Evolutionary conservation across 2,888 invertebrate genomes (phyloP), one percentile per base, ranked within the genome.

Genomic region (Ferdinandea cuprea): DNA sequence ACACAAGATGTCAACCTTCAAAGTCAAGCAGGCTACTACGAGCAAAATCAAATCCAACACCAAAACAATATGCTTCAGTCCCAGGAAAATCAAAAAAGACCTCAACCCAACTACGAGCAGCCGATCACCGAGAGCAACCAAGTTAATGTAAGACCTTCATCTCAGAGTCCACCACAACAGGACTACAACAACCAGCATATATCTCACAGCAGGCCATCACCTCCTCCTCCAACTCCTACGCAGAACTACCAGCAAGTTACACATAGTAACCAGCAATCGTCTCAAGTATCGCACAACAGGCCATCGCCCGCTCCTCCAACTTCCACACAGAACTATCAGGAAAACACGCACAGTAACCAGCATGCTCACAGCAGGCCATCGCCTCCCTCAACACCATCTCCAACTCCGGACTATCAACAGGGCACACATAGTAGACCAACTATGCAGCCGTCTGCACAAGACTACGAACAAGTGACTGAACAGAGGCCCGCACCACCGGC

Each of bases 101-200:
- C 48, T 5, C 61, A 50, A 46, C 19, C 17, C 59, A 76, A 19
- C 74, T 85, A 1, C 0, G 50, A 86, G 5, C 85, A 87, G 17
- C 5, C 5, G 5, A 25, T 25, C 3, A 25, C 25, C 5, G 25
- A 25, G 5, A 25, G 5, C 25, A 25, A 25, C 25, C 2, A 25
- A 25, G 25, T 25, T 25, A 5, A 25, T 2, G 5, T 5, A 25
- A 25, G 25, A 3, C 25, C 25, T 5, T 5, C 25, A 25, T 25
- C 25, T 3, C 25, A 25, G 25, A 25, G 25, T 25, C 25, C 25
- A 25, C 76, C 85, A 3, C 35, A 32, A 9, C 8, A 32, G 9
- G 32, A 28, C 9, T 32, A 32, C 32, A 32, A 6, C 8, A 32
- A 32, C 32, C 7, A 32, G 9, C 32, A 32, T 6, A 9, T 8